A percentile compares a stretch with the other conserved stretches of the same genome.
These are phyloP conservation scores for Ammodytes marinus DNA, from an alignment of 2,113 vertebrate genomes.

Conservation along the genomic window DNA sequence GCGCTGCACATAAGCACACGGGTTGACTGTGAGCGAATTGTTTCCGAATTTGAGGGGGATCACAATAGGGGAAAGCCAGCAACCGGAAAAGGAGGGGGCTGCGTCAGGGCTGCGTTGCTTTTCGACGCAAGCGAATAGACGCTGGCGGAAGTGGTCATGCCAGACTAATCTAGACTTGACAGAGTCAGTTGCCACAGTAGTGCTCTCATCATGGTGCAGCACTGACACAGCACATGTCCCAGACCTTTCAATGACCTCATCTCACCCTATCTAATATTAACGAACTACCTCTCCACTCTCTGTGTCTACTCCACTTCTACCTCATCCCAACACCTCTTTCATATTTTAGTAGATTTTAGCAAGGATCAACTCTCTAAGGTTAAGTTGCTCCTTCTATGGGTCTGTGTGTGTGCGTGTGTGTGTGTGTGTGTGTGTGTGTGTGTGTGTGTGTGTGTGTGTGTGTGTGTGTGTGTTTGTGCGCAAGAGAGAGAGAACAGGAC, in stretches of 20 bases:
- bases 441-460: constrained; percentile 23
- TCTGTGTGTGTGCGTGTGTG: constrained; percentile 8
- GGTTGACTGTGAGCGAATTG: no score
- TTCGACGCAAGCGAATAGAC: no score
- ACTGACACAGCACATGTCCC: constrained; percentile 69
- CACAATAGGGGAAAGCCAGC: no score
- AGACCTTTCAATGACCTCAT: constrained; percentile 70
- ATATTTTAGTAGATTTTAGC: constrained; percentile 81
- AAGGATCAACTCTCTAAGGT: constrained; percentile 76
- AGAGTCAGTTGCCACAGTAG: not conserved
- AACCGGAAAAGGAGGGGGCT: no score
- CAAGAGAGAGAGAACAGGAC: no score
- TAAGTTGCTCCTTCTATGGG: constrained; percentile 70
- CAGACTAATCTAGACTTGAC: not conserved
- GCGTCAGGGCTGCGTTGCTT: no score
- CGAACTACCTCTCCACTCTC: constrained; percentile 35
- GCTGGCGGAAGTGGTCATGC: no score
- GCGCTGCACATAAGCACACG: no score
- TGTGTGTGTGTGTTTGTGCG: no score
- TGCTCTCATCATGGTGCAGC: constrained; percentile 19
- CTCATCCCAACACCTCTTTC: constrained; percentile 53
- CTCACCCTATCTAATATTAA: constrained; percentile 70
- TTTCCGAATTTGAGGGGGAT: no score
- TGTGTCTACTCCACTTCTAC: constrained; percentile 47
- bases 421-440: constrained; percentile 10